Evolutionary conservation across 2,113 vertebrate genomes (phyloP).

Genomic region (Potamarius usumacintae): DNA sequence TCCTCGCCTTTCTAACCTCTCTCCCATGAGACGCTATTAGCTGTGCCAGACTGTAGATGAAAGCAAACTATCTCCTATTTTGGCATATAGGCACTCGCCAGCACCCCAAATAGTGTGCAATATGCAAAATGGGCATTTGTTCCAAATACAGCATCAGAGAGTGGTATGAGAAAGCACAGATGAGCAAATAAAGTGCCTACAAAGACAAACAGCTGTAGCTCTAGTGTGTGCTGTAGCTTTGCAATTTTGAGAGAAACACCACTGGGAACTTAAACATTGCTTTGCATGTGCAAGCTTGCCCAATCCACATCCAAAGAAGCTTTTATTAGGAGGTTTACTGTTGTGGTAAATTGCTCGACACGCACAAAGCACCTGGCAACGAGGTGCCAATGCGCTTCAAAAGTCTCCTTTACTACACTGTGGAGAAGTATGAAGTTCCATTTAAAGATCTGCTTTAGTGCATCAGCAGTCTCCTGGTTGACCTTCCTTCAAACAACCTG

Average conservation of each 20-base stretch:
- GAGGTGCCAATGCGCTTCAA: background rate
- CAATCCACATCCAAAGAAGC: background rate
- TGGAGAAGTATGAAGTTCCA: background rate
- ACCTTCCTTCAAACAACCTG: background rate
- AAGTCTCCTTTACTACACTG: conserved; percentile 5
- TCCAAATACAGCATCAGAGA: background rate
- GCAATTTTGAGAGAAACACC: background rate
- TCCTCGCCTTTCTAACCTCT: conserved; percentile 20
- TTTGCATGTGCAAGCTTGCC: conserved; percentile 26
- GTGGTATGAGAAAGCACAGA: background rate
- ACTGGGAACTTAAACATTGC: conserved; percentile 16
- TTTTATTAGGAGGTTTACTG: conserved; percentile 8
- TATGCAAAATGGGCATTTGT: background rate
- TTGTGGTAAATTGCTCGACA: background rate
- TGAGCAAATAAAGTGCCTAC: background rate
- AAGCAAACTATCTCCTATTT: conserved; percentile 19
- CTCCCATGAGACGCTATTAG: conserved; percentile 40
- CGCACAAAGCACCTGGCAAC: background rate
- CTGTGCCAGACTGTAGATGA: conserved; percentile 26
- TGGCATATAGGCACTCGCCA: conserved; percentile 25
- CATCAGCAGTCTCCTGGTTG: background rate
- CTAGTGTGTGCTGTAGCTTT: background rate
- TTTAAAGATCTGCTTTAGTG: conserved; percentile 19
- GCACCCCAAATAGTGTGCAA: conserved; percentile 5
- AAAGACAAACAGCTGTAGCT: background rate